Evolutionary conservation across 2,888 invertebrate genomes (phyloP).

Genomic region (Timandra comae): DNA sequence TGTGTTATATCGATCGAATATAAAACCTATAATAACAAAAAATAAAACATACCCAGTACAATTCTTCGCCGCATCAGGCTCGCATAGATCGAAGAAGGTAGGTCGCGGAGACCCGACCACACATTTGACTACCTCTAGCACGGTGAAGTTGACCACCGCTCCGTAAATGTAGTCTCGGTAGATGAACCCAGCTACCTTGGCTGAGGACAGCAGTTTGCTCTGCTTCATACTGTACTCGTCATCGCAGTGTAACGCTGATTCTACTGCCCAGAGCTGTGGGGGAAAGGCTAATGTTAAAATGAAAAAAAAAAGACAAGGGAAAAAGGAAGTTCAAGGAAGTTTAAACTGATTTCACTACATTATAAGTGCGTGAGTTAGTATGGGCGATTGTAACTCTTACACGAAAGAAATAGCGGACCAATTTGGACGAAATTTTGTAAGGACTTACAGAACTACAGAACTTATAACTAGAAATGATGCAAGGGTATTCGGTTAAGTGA

Average conservation of each 20-base stretch:
- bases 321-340: no score
- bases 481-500: no score
- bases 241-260: slow-evolving; percentile 51
- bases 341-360: no score
- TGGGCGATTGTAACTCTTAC: no score
- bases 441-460: no score
- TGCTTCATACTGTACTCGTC: slow-evolving; percentile 66
- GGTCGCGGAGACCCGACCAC: slow-evolving; percentile 84
- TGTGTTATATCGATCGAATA: no score
- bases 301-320: no score
- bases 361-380: no score
- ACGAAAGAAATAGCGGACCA: no score
- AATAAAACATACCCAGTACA: slow-evolving; percentile 76
- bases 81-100: slow-evolving; percentile 84
- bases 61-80: slow-evolving; percentile 79
- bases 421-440: no score
- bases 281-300: slow-evolving; percentile 2
- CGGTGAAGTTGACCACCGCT: slow-evolving; percentile 75
- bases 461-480: no score
- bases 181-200: slow-evolving; percentile 61
- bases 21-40: no score
- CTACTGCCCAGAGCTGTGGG: slow-evolving; percentile 66
- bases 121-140: slow-evolving; percentile 80
- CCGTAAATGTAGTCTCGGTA: slow-evolving; percentile 81
- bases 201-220: slow-evolving; percentile 48